Base-by-base conservation (phyloP, 1,140 invertebrate species). In the Eurytemora carolleeae region DNA sequence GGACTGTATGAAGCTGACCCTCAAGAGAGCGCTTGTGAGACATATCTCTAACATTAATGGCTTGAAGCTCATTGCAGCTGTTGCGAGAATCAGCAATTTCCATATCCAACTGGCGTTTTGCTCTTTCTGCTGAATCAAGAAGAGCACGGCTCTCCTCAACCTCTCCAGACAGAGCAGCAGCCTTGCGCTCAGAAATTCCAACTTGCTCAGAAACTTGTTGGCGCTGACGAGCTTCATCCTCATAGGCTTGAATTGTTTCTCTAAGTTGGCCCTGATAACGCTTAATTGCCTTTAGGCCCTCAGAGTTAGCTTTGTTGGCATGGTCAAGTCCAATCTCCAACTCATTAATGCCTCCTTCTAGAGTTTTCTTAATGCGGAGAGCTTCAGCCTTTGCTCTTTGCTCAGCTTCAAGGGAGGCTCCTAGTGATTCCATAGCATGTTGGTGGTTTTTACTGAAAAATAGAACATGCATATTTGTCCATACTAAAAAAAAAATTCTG, bases 201-300 rank as follows among this genome's bases (percentile, higher is more conserved):
- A 93, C 84, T 70, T 93, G 85, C 81, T 98, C 93, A 66, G 93
- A 83, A 68, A 90, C 87, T 74, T 98, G 94, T 69, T 97, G 92
- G 66, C 93, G 84, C 57, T 89, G 87, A 64, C 92, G 82, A 73
- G 95, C 90, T 80, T 98, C 95, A 71, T 98, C 94, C 72, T 98
- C 95, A 64, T 58, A 58, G 24, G 21, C 15, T 58, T 58, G 57
- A 20, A 58, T 58, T 19, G 22, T 58, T 19, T 58, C 57, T 7
- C 57, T 15, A 19, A 58, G 25, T 15, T 58, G 15, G 24, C 57
- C 15, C 25, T 58, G 57, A 26, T 58, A 58, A n/a, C 57, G 15
- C 57, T 74, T 74, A 60, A 72, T 71, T 58, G 72, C 70, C 61
- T 79, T 77, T 18, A 79, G 68, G 57, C 74, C 75, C 61, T 78